Evolutionary conservation across 1,140 invertebrate genomes (phyloP), one percentile per base, ranked within the genome.

Genomic region (Drosophila bipectinata): DNA sequence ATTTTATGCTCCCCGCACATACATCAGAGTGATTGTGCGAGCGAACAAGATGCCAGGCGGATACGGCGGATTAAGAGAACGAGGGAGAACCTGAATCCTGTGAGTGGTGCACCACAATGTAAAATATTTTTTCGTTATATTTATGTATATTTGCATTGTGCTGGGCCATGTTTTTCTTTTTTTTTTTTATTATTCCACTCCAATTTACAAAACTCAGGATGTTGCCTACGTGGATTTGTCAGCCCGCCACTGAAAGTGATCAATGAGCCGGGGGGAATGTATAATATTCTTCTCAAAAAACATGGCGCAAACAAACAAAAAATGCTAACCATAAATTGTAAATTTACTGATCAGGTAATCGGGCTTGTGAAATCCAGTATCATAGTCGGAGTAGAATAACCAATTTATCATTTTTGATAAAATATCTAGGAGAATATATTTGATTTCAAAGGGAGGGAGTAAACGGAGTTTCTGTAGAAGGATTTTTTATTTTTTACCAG

Each of bases 51-150:
- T 51, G 18, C 52, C 8, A 28, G 4, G 21, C 21, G 21, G 4
- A 37, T 44, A 18, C 8, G 41, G 14, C 15, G 21, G 10, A 34
- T 18, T 15, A 12, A 6, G 48, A 7, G 49, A 37, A 4, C 41
- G 41, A 44, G 15, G 15, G 41, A 18, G 14, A 18, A 7, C 2
- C 4, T 21, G 41, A 18, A 4, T 12, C 14, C 14, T 44, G 41
- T 2, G 60, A 74, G 39, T 74, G 81, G 54, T 72, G 64, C 57
- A 68, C 82, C 81, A 78, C 81, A 85, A 87, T 85, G 78, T 79
- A 57, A 75, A 87, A 88, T 82, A 76, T 87, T 47, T 87, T 78
- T 78, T 77, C 74, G 55, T 64, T 64, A 82, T 85, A 87, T 87
- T 85, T 87, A 87, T 85, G 74, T 67, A 56, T 68, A 73, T 82